Evolutionary conservation across 2,888 invertebrate genomes (phyloP).

Genomic region (Silvanus unidentatus): DNA sequence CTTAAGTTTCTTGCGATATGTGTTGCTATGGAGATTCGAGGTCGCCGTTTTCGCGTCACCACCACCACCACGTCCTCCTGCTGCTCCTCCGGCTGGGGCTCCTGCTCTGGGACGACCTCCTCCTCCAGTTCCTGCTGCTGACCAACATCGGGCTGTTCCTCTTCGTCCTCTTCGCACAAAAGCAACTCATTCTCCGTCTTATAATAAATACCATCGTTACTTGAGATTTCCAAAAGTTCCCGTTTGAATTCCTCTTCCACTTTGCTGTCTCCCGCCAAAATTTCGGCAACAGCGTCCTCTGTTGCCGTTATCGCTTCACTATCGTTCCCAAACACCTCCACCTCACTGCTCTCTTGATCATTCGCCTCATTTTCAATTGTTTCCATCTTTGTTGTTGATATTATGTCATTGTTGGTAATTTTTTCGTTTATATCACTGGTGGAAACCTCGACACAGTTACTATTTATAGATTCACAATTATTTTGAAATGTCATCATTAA

Average conservation of each 20-base stretch:
- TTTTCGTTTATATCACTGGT: slow-evolving; percentile 14
- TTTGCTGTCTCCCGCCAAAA: slow-evolving; percentile 38
- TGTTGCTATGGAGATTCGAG: slow-evolving; percentile 8
- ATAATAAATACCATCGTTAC: slow-evolving; percentile 24
- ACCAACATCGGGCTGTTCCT: slow-evolving; percentile 13
- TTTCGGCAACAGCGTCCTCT: slow-evolving; percentile 38
- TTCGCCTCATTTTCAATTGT: slow-evolving; percentile 22
- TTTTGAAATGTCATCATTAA: slow-evolving; percentile 29
- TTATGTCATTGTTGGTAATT: slow-evolving; percentile 24
- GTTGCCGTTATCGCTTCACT: slow-evolving; percentile 28
- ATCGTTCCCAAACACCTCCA: slow-evolving; percentile 4
- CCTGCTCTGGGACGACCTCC: slow-evolving; percentile 16
- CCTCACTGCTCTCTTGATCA: slow-evolving; percentile 13
- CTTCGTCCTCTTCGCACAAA: slow-evolving; percentile 19
- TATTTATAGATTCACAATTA: slow-evolving; percentile 31
- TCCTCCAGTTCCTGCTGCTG: slow-evolving; percentile 13
- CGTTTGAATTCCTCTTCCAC: slow-evolving; percentile 27
- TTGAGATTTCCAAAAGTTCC: slow-evolving; percentile 19
- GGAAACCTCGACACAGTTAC: slow-evolving; percentile 28
- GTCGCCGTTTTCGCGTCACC: neutral
- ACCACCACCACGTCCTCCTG: slow-evolving; percentile 2
- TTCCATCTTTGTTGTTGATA: slow-evolving; percentile 12
- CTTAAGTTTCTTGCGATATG: slow-evolving; percentile 22
- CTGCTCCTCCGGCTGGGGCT: slow-evolving; percentile 8
- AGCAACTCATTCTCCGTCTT: slow-evolving; percentile 16